phyloP scores from a whole-genome alignment of 2,797 vertebrate genomes.

The Loriculus beryllinus region DNA sequence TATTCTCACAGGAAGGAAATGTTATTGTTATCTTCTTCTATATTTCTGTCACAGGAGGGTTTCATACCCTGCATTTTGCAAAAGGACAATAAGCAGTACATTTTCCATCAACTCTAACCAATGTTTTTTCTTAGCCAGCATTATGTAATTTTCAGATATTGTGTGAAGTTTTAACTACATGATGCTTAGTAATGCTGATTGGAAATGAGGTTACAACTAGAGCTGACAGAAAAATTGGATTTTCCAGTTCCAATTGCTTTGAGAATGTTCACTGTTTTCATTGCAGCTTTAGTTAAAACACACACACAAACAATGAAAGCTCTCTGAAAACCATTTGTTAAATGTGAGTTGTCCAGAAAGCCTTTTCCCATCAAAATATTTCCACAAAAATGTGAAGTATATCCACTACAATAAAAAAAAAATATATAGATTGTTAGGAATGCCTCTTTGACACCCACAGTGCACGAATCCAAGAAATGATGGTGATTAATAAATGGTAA shows the following conservation, averaged over 20 bases:
- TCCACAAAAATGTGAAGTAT: neutral
- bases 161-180: neutral
- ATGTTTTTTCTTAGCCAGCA: neutral
- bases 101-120: neutral
- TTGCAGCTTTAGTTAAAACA: neutral
- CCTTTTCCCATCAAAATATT: neutral
- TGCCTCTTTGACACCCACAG: neutral
- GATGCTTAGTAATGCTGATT: neutral
- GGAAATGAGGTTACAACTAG: neutral
- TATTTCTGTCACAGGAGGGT: neutral
- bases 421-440: neutral
- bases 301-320: neutral
- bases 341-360: neutral
- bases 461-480: neutral
- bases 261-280: neutral
- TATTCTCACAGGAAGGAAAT: neutral
- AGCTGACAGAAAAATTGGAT: neutral
- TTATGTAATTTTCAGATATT: neutral
- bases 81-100: neutral
- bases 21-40: neutral
- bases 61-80: neutral
- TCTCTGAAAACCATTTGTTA: neutral
- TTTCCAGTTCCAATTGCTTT: neutral
- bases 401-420: neutral
- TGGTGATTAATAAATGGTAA: neutral